Evolutionary conservation across 2,888 invertebrate genomes (phyloP).

Genomic region (Ectropis crepuscularia): DNA sequence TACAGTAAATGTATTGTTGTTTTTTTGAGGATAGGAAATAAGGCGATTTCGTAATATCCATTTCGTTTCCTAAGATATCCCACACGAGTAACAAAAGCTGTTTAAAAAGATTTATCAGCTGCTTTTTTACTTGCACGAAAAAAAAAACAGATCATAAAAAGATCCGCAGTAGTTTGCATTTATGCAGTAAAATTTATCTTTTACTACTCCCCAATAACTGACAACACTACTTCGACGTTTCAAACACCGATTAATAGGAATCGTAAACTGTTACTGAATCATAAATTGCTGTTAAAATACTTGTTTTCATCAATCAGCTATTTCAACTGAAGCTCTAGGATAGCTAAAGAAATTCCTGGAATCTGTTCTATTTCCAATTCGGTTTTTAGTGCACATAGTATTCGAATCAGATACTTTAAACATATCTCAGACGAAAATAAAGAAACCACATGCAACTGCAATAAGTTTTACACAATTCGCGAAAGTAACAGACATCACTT

Average conservation of each 20-base stretch:
- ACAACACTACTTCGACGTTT: neutral
- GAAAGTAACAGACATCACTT: constrained; percentile 13
- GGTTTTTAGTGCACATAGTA: constrained; percentile 17
- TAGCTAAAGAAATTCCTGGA: constrained; percentile 12
- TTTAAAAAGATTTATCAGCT: too few species aligned
- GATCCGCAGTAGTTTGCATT: too few species aligned
- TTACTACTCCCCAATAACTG: neutral
- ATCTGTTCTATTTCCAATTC: constrained; percentile 20
- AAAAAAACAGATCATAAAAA: too few species aligned
- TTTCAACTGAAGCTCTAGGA: constrained; percentile 2
- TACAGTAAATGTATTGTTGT: too few species aligned
- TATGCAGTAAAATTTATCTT: too few species aligned
- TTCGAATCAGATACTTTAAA: constrained; percentile 14
- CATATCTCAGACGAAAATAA: constrained; percentile 13
- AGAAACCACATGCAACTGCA: constrained; percentile 18
- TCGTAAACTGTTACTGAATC: constrained; percentile 9
- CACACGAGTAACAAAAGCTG: too few species aligned
- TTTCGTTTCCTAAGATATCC: too few species aligned
- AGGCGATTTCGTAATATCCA: too few species aligned
- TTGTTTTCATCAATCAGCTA: constrained; percentile 9
- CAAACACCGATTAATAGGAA: neutral
- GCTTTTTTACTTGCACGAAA: too few species aligned
- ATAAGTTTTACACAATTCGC: constrained; percentile 14
- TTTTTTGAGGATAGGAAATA: too few species aligned
- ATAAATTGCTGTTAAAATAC: constrained; percentile 1